Evolutionary conservation across 2,888 invertebrate genomes (phyloP), one percentile per base, ranked within the genome.

Genomic region (Erynnis tages): DNA sequence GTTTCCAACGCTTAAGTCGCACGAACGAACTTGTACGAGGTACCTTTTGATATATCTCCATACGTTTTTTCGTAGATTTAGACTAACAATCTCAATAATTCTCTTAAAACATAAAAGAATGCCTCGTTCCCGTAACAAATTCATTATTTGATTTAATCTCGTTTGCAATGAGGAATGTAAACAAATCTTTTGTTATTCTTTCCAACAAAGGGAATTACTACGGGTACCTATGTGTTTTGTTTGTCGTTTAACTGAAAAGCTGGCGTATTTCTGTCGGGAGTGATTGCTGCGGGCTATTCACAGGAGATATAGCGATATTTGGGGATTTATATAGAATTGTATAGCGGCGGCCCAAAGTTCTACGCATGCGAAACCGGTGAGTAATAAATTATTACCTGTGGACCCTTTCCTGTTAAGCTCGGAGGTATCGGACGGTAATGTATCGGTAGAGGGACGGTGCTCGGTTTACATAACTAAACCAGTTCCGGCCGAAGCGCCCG

Each of bases 381-480:
- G 74, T 79, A 77, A 83, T 83, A 82, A 84, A 84, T 84, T 81
- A 83, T 83, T 80, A 74, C 74, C 70, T 71, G 72, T 71, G 73
- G 71, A 79, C 82, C 81, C 79, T 82, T 79, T 71, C 73, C 72
- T 82, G 82, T 79, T 76, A 74, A 77, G 76, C 76, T 75, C 72
- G 53, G 66, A 73, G 71, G 74, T 71, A 78, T 76, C 67, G 73
- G 73, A 67, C 71, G 69, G 71, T 77, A 82, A 82, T 80, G 77
- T 83, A 82, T 82, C 74, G 76, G 69, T 63, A 68, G 67, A 65
- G 67, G 67, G 68, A 67, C 69, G 74, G 70, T 71, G 64, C 64
- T 65, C 76, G 71, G 75, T 81, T 80, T 72, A 74, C 67, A 66
- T 70, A 68, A 71, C 72, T 71, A 62, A 76, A 72, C 74, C 71